Evolutionary conservation across 1,140 invertebrate species (phyloP).

Genomic region (Thaumetopoea pityocampa): DNA sequence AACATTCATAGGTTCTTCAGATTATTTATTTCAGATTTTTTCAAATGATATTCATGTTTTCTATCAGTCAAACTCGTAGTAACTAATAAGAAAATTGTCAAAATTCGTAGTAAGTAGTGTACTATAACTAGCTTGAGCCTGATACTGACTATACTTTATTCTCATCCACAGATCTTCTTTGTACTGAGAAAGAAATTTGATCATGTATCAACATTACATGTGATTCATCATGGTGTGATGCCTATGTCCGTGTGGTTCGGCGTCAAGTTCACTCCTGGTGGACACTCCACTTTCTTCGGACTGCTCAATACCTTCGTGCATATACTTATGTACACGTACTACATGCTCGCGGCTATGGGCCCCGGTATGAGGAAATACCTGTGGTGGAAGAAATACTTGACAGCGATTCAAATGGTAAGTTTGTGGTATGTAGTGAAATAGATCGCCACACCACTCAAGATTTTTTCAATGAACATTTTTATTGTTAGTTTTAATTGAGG

Average conservation of each 20-base stretch:
- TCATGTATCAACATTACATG: constrained; percentile 94
- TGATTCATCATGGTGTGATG: constrained; percentile 98
- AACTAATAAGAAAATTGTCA: too few relatives aligned
- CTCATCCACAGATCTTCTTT: constrained; percentile 96
- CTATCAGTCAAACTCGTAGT: too few relatives aligned
- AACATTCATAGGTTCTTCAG: too few relatives aligned
- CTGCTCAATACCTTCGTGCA: constrained; percentile 91
- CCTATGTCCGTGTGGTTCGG: constrained; percentile 98
- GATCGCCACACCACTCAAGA: not conserved
- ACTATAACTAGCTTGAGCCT: too few relatives aligned
- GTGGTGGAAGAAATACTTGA: constrained; percentile 96
- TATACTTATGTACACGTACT: constrained; percentile 93
- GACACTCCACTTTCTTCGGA: constrained; percentile 90
- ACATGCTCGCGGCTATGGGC: constrained; percentile 90
- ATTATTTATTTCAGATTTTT: too few relatives aligned
- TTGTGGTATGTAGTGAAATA: not conserved
- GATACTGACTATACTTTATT: too few relatives aligned
- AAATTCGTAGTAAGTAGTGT: too few relatives aligned
- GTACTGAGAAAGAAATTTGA: constrained; percentile 94
- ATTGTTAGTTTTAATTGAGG: too few relatives aligned
- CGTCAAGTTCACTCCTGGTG: constrained; percentile 95
- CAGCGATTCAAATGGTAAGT: constrained; percentile 88
- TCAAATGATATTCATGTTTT: too few relatives aligned
- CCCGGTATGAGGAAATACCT: constrained; percentile 88
- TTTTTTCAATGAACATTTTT: not conserved